These are phyloP conservation scores for Griposia aprilina DNA, from an alignment of 2,888 invertebrate species.

Conservation along the genomic window DNA sequence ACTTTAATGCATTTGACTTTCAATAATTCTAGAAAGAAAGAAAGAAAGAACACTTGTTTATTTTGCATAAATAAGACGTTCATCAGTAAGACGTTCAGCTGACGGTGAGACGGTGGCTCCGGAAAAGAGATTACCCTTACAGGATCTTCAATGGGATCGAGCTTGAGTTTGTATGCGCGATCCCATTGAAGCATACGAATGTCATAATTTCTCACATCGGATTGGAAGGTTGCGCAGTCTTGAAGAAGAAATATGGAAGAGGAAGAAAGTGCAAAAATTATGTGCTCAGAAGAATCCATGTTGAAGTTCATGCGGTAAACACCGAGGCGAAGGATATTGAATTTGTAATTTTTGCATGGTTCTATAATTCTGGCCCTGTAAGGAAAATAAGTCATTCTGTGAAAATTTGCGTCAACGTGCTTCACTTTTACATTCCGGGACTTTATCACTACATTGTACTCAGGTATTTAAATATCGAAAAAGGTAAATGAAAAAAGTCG, in stretches of 20 bases:
- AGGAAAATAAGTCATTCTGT: background rate
- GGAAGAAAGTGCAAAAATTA: background rate
- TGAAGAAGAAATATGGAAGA: background rate
- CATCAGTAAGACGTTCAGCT: background rate
- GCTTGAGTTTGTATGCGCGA: background rate
- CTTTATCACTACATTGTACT: background rate
- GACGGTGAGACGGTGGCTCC: background rate
- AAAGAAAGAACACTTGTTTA: too few relatives aligned
- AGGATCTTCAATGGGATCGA: background rate
- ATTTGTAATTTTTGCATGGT: too few relatives aligned
- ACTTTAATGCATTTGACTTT: background rate
- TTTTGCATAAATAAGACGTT: background rate
- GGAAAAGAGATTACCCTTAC: background rate
- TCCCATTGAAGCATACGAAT: background rate
- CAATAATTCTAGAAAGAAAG: background rate
- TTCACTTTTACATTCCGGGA: background rate
- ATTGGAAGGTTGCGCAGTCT: background rate
- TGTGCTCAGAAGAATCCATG: background rate
- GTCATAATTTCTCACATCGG: background rate
- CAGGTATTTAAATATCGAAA: background rate
- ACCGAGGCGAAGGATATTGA: background rate
- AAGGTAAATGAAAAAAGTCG: conserved; percentile 4
- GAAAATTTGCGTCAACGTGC: background rate
- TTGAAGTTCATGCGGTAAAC: background rate
- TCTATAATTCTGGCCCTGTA: too few relatives aligned